phyloP scores from a whole-genome alignment of 2,888 invertebrate species.

The Drosophila kanekoi region DNA sequence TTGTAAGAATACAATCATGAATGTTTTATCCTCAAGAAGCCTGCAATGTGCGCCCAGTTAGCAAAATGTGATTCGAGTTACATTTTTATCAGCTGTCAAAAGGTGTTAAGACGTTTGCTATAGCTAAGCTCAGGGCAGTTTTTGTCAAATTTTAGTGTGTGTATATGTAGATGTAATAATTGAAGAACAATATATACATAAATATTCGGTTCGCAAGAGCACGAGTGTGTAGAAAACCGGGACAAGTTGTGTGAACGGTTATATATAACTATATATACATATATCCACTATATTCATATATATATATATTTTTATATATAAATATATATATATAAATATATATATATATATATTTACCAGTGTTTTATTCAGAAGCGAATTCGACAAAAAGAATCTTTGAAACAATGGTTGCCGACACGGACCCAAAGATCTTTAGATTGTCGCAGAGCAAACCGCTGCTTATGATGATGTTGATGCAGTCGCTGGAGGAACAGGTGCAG shows the following conservation, averaged over 20 bases:
- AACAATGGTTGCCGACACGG: conserved; percentile 6
- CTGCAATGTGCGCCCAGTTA: too few relatives aligned
- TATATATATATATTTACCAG: not conserved
- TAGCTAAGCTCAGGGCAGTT: not conserved
- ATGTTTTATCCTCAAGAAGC: too few relatives aligned
- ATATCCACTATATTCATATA: conserved; percentile 1
- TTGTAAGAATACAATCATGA: too few relatives aligned
- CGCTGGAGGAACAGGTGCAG: not conserved
- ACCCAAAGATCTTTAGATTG: not conserved
- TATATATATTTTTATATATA: not conserved
- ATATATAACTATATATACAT: not conserved
- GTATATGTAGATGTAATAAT: not conserved
- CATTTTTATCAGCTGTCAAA: not conserved
- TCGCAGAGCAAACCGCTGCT: not conserved
- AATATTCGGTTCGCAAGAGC: not conserved
- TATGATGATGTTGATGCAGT: conserved; percentile 4
- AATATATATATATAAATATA: not conserved
- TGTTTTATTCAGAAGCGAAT: not conserved
- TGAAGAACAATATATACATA: not conserved
- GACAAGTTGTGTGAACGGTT: not conserved
- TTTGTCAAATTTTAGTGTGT: conserved; percentile 4
- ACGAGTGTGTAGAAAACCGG: not conserved
- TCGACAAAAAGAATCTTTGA: not conserved
- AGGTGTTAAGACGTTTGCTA: not conserved
- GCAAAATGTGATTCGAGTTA: not conserved